Conservation (phyloP, 2,888 invertebrate genomes). For the Stictocephala bisonia region DNA sequence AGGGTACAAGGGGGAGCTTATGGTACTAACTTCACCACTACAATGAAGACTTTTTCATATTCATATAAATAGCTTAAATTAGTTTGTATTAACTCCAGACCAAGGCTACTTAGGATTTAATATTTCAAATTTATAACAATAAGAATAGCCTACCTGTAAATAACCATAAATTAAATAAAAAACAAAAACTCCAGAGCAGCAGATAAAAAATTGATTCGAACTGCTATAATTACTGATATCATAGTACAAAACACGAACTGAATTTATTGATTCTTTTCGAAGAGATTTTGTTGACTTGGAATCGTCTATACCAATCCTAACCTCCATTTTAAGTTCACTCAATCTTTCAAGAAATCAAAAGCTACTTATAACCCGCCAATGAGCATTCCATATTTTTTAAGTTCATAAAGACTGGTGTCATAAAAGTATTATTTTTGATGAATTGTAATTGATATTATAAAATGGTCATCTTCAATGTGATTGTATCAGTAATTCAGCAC, state of each 20-base stretch:
- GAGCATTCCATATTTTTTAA: too few relatives aligned
- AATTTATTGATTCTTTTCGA: not conserved
- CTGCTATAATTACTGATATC: slow-evolving; percentile 75
- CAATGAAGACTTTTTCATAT: too few relatives aligned
- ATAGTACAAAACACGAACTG: slow-evolving; percentile 70
- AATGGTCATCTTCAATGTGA: too few relatives aligned
- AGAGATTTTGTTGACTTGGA: slow-evolving; percentile 9
- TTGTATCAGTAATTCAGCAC: too few relatives aligned
- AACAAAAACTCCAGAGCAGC: slow-evolving; percentile 83
- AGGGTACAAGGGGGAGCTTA: too few relatives aligned
- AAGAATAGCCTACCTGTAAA: slow-evolving; percentile 69
- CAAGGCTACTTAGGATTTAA: not conserved
- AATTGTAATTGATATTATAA: too few relatives aligned
- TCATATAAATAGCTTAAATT: not conserved
- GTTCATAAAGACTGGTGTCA: too few relatives aligned
- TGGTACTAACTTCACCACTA: too few relatives aligned
- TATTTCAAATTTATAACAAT: not conserved
- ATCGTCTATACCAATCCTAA: slow-evolving; percentile 25
- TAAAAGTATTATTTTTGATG: too few relatives aligned
- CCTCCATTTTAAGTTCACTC: slow-evolving; percentile 4
- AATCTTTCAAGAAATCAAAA: not conserved
- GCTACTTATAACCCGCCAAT: not conserved
- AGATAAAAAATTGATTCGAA: slow-evolving; percentile 78
- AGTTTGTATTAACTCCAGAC: not conserved
- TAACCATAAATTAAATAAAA: slow-evolving; percentile 94